These are phyloP conservation scores for Austrolebias charrua DNA, from an alignment of 2,797 vertebrate genomes.

Conservation along the genomic window DNA sequence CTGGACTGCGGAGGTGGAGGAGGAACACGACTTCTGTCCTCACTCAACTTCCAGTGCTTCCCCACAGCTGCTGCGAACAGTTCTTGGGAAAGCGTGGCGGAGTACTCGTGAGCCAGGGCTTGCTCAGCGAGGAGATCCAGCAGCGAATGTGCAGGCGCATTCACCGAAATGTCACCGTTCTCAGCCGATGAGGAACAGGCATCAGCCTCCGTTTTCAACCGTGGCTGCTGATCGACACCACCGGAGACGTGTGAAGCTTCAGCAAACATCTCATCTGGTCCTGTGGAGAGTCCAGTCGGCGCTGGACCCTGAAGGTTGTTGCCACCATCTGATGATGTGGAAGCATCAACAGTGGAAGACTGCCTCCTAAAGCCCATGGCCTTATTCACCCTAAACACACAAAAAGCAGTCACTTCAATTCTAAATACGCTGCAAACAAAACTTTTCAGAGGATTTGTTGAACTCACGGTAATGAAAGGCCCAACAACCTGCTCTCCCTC, in stretches of 20 bases:
- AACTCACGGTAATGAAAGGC: constrained; percentile 86
- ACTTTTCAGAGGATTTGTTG: neutral
- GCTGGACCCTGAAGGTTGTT: constrained; percentile 5
- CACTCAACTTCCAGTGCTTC: constrained; percentile 28
- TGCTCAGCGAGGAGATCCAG: constrained; percentile 84
- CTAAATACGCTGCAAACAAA: neutral
- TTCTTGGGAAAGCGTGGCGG: constrained; percentile 47
- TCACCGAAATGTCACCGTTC: neutral
- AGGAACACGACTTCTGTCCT: constrained; percentile 27
- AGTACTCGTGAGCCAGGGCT: constrained; percentile 75
- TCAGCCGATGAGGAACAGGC: constrained; percentile 58
- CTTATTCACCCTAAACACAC: constrained; percentile 49
- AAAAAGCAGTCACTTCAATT: neutral
- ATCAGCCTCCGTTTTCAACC: constrained; percentile 25
- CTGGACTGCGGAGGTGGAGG: constrained; percentile 60
- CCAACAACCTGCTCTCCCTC: constrained; percentile 85
- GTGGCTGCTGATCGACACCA: constrained; percentile 43
- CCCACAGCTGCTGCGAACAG: constrained; percentile 40
- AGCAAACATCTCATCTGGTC: constrained; percentile 39
- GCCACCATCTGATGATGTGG: neutral
- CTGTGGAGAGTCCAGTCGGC: constrained; percentile 67
- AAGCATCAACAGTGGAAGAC: neutral
- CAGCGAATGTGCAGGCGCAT: constrained; percentile 68
- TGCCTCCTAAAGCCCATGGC: constrained; percentile 40
- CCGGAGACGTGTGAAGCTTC: constrained; percentile 61